phyloP scores from a whole-genome alignment of 2,113 vertebrate species.

The Microcebus lehilahytsara region DNA sequence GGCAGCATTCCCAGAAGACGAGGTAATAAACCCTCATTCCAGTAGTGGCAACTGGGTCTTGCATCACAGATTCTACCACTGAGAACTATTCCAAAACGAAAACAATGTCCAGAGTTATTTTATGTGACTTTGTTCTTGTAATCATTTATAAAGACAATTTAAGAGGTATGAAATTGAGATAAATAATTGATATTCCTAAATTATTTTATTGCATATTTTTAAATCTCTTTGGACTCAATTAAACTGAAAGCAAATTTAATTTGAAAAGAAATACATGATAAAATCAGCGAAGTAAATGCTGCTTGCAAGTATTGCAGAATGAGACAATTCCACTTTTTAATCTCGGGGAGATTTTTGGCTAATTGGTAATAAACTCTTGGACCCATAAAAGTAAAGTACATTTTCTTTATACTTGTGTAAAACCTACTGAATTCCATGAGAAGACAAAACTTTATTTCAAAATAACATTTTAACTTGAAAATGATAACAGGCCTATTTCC shows the following conservation, averaged over 20 bases:
- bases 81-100: not conserved
- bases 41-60: not conserved
- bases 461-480: not conserved
- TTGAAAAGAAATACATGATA: not conserved
- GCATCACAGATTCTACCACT: too few species aligned
- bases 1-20: not conserved
- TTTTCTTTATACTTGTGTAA: not conserved
- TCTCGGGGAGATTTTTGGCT: not conserved
- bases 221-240: not conserved
- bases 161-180: not conserved
- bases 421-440: not conserved
- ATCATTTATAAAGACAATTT: not conserved
- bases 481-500: not conserved
- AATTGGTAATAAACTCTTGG: not conserved
- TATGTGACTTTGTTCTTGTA: not conserved
- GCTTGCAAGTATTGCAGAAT: not conserved
- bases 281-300: not conserved
- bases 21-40: not conserved
- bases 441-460: not conserved
- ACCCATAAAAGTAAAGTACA: not conserved
- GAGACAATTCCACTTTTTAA: not conserved
- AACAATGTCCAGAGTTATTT: not conserved
- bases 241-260: slow-evolving; percentile 16
- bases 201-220: not conserved
- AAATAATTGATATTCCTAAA: not conserved